Conservation (phyloP, 2,888 invertebrate genomes). For the Drosophila conformis region DNA sequence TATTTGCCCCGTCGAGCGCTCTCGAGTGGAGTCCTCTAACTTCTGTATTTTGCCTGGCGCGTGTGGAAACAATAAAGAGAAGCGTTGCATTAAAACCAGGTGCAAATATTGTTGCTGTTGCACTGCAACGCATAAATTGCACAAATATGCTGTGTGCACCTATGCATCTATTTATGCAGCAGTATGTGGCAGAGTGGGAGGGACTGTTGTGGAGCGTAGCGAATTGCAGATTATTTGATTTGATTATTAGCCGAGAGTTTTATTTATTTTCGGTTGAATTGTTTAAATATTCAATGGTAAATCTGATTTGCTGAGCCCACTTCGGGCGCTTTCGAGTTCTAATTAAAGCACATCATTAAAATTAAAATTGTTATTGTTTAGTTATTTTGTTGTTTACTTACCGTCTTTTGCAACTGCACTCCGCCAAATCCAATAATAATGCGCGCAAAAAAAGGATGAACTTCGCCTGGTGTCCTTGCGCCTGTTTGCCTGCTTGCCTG, state of each 20-base stretch:
- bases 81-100: conserved; percentile 63
- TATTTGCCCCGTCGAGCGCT: background rate
- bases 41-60: conserved; percentile 22
- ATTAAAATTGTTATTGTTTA: conserved; percentile 18
- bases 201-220: background rate
- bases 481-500: background rate
- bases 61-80: conserved; percentile 54
- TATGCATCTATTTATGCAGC: background rate
- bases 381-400: conserved; percentile 42
- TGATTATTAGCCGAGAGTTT: conserved; percentile 66
- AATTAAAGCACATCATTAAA: conserved; percentile 36
- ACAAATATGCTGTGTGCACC: conserved; percentile 8
- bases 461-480: conserved; percentile 55
- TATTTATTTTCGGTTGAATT: conserved; percentile 51
- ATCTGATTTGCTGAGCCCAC: conserved; percentile 47
- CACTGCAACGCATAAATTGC: conserved; percentile 41
- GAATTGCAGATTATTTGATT: conserved; percentile 47
- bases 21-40: background rate
- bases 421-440: conserved; percentile 71
- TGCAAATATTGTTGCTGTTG: conserved; percentile 76
- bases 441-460: conserved; percentile 56
- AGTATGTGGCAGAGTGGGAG: background rate
- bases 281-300: conserved; percentile 61
- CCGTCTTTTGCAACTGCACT: conserved; percentile 74
- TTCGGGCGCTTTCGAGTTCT: conserved; percentile 13